Evolutionary conservation across 2,113 vertebrate genomes (phyloP).

Genomic region (Typhlomys cinereus): DNA sequence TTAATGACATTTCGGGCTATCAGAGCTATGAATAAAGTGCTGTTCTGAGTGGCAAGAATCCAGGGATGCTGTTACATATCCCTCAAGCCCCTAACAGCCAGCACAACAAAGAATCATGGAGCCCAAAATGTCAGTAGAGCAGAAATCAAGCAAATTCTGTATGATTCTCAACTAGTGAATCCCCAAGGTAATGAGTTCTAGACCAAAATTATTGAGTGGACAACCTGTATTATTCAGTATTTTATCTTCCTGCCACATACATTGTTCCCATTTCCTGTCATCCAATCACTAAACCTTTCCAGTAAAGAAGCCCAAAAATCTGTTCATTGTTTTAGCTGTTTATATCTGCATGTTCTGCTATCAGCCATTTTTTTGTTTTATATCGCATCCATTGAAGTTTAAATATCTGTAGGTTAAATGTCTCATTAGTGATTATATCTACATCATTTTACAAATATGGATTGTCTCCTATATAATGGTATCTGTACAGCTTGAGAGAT

Average conservation of each 20-base stretch:
- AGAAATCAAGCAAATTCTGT: background rate
- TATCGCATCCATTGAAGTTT: background rate
- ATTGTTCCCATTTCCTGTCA: background rate
- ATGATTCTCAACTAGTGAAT: background rate
- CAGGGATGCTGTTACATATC: background rate
- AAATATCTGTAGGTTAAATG: background rate
- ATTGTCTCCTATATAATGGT: background rate
- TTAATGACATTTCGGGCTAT: background rate
- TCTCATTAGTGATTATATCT: background rate
- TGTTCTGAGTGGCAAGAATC: background rate
- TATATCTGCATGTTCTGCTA: background rate
- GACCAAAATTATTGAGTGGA: background rate
- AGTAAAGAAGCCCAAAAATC: background rate
- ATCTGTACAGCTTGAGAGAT: background rate
- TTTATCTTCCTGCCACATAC: background rate
- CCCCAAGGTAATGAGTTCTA: background rate
- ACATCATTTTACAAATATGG: background rate
- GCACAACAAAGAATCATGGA: background rate
- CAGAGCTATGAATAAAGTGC: background rate
- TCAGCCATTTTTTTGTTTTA: background rate
- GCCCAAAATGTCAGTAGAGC: background rate
- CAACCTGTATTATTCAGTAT: background rate
- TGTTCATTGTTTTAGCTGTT: background rate
- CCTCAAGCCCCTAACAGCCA: background rate
- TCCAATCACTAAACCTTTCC: background rate